Conservation (phyloP, 2,888 invertebrate species). For the Mesorhabditis belari region DNA sequence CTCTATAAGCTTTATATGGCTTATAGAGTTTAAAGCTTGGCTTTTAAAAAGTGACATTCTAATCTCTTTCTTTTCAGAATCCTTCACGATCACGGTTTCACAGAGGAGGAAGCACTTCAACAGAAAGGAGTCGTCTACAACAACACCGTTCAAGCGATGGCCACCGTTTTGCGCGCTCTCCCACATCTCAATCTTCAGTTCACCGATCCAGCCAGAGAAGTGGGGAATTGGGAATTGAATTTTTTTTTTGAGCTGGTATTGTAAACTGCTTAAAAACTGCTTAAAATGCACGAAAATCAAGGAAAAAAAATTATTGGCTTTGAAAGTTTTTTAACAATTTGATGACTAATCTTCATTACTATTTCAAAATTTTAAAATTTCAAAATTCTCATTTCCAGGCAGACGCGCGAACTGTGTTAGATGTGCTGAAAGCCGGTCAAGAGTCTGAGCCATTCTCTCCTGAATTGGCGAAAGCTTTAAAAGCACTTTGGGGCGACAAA, state of each 20-base stretch:
- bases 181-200: slow-evolving; percentile 92
- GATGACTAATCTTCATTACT: too few relatives aligned
- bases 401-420: slow-evolving; percentile 40
- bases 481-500: slow-evolving; percentile 38
- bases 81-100: slow-evolving; percentile 83
- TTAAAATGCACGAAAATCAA: too few relatives aligned
- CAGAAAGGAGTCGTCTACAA: slow-evolving; percentile 83
- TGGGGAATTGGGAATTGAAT: slow-evolving; percentile 62
- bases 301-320: too few relatives aligned
- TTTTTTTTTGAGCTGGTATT: too few relatives aligned
- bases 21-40: neutral
- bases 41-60: neutral
- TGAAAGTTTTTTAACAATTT: too few relatives aligned
- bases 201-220: slow-evolving; percentile 92
- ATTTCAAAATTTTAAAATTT: too few relatives aligned
- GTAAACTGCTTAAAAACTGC: too few relatives aligned
- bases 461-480: slow-evolving; percentile 38
- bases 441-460: slow-evolving; percentile 45
- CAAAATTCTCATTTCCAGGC: slow-evolving; percentile 14
- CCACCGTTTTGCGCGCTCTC: slow-evolving; percentile 97
- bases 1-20: neutral
- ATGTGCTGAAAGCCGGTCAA: slow-evolving; percentile 44
- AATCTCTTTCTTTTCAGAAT: slow-evolving; percentile 58
- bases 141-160: slow-evolving; percentile 78
- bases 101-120: slow-evolving; percentile 79